A percentile compares a stretch with the other conserved stretches of the same genome.
Conservation (phyloP, 2,797 vertebrate genomes). For the Caiman crocodilus region DNA sequence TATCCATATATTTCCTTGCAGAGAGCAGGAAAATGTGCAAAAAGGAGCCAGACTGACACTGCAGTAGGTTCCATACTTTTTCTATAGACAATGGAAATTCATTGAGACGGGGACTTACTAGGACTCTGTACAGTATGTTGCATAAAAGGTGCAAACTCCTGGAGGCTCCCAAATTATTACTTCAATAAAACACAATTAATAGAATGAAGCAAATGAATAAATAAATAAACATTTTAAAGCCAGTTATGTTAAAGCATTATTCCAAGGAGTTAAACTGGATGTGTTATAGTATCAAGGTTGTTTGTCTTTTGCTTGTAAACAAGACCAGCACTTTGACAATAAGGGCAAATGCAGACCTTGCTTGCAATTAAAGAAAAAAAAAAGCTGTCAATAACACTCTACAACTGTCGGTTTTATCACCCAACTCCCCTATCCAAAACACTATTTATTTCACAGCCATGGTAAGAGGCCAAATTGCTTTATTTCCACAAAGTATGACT, state of each 20-base stretch:
- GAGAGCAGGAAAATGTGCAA: too few species aligned
- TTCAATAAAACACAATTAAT: background rate
- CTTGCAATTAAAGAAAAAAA: slow-evolving; percentile 62
- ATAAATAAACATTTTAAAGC: slow-evolving; percentile 38
- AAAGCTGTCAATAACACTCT: slow-evolving; percentile 75
- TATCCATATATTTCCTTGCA: too few species aligned
- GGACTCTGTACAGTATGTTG: too few species aligned
- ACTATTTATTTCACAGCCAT: slow-evolving; percentile 74
- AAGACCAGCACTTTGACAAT: slow-evolving; percentile 57
- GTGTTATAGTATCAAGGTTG: slow-evolving; percentile 18
- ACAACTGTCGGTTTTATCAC: slow-evolving; percentile 78
- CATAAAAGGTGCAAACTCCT: too few species aligned
- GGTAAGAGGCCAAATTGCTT: slow-evolving; percentile 74
- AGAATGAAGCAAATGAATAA: background rate
- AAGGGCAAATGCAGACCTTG: slow-evolving; percentile 56
- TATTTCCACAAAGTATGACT: slow-evolving; percentile 72
- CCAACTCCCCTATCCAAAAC: slow-evolving; percentile 37
- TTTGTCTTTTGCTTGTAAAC: slow-evolving; percentile 58
- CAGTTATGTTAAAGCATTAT: slow-evolving; percentile 40
- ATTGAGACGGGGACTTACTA: too few species aligned
- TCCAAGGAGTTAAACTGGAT: slow-evolving; percentile 46
- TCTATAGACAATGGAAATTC: too few species aligned
- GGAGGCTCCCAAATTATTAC: too few species aligned
- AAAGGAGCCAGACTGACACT: too few species aligned
- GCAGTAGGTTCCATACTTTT: too few species aligned